These are phyloP conservation scores for Pristionchus pacificus DNA, from an alignment of 1,140 invertebrate species.

Conservation along the genomic window DNA sequence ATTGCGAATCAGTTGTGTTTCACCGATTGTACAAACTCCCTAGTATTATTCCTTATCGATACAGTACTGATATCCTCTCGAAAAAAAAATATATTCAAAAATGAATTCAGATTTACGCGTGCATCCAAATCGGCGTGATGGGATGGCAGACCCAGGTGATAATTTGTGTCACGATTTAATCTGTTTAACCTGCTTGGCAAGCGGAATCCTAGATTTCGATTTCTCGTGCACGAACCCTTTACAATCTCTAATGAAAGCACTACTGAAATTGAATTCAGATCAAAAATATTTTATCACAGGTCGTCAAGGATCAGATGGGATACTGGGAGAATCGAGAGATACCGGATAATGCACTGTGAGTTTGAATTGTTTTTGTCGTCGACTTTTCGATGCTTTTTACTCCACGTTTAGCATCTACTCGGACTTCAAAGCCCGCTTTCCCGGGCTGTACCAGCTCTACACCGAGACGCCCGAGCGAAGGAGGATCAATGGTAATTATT, in stretches of 20 bases:
- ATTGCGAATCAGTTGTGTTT: background rate
- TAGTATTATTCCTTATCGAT: background rate
- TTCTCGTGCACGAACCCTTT: no score
- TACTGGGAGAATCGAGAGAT: constrained; percentile 52
- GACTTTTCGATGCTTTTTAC: background rate
- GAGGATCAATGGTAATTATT: constrained; percentile 47
- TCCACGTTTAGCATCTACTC: constrained; percentile 35
- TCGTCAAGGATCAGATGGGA: constrained; percentile 47
- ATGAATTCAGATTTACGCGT: constrained; percentile 50
- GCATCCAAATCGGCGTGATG: constrained; percentile 51
- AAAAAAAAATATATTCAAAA: no score
- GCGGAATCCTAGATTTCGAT: no score
- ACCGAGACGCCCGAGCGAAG: constrained; percentile 54
- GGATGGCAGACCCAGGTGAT: constrained; percentile 52
- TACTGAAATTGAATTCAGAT: no score
- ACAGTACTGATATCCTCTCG: no score
- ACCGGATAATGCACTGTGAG: constrained; percentile 42
- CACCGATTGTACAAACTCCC: background rate
- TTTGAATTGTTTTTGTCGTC: constrained; percentile 7
- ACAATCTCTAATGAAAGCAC: no score
- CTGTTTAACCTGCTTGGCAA: no score
- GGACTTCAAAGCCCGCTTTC: constrained; percentile 52
- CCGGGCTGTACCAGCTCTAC: constrained; percentile 52
- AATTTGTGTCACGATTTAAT: no score
- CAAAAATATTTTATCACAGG: no score